Base-by-base conservation (phyloP, 2,113 vertebrate genomes). In the Thalassoma bifasciatum region DNA sequence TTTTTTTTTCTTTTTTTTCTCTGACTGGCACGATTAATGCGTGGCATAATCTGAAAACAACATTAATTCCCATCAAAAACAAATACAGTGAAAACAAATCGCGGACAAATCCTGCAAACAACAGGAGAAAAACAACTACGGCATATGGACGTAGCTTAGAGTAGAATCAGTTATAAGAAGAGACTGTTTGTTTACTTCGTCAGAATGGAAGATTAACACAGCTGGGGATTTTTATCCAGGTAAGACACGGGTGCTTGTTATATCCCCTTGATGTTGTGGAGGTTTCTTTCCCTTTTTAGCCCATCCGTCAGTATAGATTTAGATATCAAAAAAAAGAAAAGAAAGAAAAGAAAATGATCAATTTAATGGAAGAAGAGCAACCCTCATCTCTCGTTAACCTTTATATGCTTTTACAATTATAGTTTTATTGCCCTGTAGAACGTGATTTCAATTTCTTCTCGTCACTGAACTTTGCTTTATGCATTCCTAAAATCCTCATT, bases 21-120 rank as follows among this genome's bases (percentile, higher is more conserved):
- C 63, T 81, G 71, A 83, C 72, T 77, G 56, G 81, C 70, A 66
- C 30, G 34, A 61, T 40, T 53, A 74, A 78, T 72, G 22, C 42
- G 21, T 70, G 58, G 16, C n/a, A 36, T 70, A 69, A 75, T 70
- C 66, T 50, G 61, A 53, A 66, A 80, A 70, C 60, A 77, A 24
- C 63, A 46, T 52, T 85, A 70, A 77, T 60, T 54, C 19, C 19
- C n/a, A 59, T 9, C 46, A 56, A 30, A 66, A 70, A 7, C 52
- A 57, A 9, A 17, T 21, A 19, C 9, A 8, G 22, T n/a, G 14
- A 26, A 72, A 66, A 42, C 16, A 26, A 46, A 13, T 9, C 19
- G 66, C 24, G 37, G 37, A 38, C 1, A 9, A 47, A 63, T 37
- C 14, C 17, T 10, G 53, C 50, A 44, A 77, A 72, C 37, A 66